A percentile compares a stretch with the other conserved stretches of the same genome.
phyloP scores from a whole-genome alignment of 2,113 vertebrate genomes.

The Chaenogobius annularis region DNA sequence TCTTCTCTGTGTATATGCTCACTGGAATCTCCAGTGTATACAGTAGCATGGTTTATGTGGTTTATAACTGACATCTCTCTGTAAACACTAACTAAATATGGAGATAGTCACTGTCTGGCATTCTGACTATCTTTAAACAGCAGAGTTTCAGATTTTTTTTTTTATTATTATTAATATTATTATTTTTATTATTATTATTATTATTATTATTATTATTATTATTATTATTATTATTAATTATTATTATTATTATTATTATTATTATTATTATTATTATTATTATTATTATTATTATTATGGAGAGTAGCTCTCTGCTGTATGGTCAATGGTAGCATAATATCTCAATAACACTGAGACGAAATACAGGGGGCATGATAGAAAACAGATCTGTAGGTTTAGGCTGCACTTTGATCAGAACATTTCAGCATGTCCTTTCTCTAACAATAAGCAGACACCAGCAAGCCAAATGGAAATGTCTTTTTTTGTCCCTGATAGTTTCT shows the following conservation, averaged over 20 bases:
- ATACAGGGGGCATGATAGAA: slow-evolving; percentile 42
- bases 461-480: slow-evolving; percentile 32
- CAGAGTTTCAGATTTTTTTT: neutral
- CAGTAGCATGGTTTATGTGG: slow-evolving; percentile 31
- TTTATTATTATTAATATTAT: too few species aligned
- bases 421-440: slow-evolving; percentile 27
- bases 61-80: slow-evolving; percentile 21
- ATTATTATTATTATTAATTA: too few species aligned
- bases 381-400: slow-evolving; percentile 57
- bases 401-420: slow-evolving; percentile 54
- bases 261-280: too few species aligned
- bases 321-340: slow-evolving; percentile 15
- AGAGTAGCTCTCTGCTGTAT: neutral
- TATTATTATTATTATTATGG: too few species aligned
- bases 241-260: too few species aligned
- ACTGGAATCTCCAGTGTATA: slow-evolving; percentile 63
- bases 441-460: slow-evolving; percentile 47
- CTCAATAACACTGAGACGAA: slow-evolving; percentile 10
- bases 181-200: too few species aligned
- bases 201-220: too few species aligned
- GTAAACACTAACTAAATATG: slow-evolving; percentile 53
- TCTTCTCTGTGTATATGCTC: slow-evolving; percentile 24
- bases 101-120: neutral
- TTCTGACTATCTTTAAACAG: slow-evolving; percentile 2
- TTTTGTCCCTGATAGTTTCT: neutral